phyloP scores from a whole-genome alignment of 2,113 vertebrate species.

The Numida meleagris region DNA sequence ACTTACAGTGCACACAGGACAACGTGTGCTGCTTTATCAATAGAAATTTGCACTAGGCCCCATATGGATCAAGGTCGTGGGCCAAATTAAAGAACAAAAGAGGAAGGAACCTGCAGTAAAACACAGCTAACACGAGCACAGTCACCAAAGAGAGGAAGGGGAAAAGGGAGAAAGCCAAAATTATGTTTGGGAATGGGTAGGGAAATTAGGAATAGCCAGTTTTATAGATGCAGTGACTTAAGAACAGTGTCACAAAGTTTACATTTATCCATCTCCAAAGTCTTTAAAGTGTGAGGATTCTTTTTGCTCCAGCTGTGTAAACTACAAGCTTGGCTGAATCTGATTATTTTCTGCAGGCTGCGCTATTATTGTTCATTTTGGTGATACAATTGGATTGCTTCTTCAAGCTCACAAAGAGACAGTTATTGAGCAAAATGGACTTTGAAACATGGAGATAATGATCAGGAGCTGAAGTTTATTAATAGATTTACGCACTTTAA shows the following conservation, averaged over 20 bases:
- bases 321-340: not conserved
- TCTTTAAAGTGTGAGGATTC: not conserved
- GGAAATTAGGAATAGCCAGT: not conserved
- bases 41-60: not conserved
- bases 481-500: constrained; percentile 38
- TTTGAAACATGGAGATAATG: constrained; percentile 22
- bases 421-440: constrained; percentile 10
- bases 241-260: rapidly evolving
- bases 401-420: not conserved
- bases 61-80: not conserved
- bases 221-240: not conserved
- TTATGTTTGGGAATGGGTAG: not conserved
- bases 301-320: not conserved
- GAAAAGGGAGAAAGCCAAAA: not conserved
- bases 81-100: not conserved
- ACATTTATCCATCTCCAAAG: not conserved
- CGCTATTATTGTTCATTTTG: not conserved
- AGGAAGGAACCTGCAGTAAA: not conserved
- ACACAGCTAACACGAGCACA: not conserved
- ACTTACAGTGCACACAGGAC: not conserved
- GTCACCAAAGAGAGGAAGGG: not conserved
- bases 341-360: not conserved
- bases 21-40: rapidly evolving
- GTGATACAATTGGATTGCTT: not conserved
- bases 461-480: constrained; percentile 32